Conservation (phyloP, 2,113 vertebrate genomes). For the Istiophorus platypterus region DNA sequence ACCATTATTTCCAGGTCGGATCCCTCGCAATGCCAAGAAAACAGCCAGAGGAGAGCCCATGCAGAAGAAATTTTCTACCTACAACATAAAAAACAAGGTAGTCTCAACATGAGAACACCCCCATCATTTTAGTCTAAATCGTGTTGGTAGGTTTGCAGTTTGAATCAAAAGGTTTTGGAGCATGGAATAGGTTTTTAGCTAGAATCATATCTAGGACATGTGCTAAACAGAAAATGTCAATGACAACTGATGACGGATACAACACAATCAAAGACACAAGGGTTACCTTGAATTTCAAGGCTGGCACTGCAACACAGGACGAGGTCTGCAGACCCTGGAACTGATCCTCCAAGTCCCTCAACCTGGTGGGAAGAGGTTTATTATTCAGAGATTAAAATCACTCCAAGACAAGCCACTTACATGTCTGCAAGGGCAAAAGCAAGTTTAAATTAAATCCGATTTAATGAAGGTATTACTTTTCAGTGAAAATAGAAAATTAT, state of each 20-base stretch:
- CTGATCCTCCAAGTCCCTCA: conserved; percentile 92
- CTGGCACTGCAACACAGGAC: conserved; percentile 86
- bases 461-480: not conserved
- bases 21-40: conserved; percentile 93
- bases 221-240: not conserved
- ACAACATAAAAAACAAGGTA: conserved; percentile 35
- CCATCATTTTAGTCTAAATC: not conserved
- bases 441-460: not conserved
- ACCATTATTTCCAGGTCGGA: conserved; percentile 89
- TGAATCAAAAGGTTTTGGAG: not conserved
- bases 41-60: conserved; percentile 97
- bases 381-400: not conserved
- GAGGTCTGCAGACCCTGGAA: conserved; percentile 88
- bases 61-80: conserved; percentile 99
- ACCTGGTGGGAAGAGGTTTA: conserved; percentile 77
- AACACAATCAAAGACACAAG: not conserved
- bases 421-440: no score
- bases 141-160: not conserved
- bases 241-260: not conserved
- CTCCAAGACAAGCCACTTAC: not conserved
- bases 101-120: no score
- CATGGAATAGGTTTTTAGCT: not conserved
- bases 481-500: no score
- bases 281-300: conserved; percentile 95
- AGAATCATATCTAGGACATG: not conserved